phyloP scores from a whole-genome alignment of 2,888 invertebrate genomes.

The Camponotus fellah region DNA sequence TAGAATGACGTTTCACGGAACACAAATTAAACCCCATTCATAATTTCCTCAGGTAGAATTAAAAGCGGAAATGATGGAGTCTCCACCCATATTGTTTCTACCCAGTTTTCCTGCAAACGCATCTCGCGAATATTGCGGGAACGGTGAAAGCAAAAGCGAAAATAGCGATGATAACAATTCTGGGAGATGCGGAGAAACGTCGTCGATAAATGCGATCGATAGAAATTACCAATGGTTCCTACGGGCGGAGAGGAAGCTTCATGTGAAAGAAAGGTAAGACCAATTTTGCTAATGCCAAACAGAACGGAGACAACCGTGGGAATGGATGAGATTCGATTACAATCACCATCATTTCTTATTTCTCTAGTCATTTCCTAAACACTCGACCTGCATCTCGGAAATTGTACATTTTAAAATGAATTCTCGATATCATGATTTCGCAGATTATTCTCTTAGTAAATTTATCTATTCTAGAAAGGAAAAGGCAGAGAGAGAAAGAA shows the following conservation, averaged over 20 bases:
- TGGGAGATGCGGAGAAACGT: slow-evolving; percentile 64
- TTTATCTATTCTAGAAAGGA: background rate
- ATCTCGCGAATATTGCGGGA: slow-evolving; percentile 41
- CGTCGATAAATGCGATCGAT: slow-evolving; percentile 40
- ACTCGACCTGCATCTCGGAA: background rate
- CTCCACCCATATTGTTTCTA: slow-evolving; percentile 11
- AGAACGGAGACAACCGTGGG: slow-evolving; percentile 29
- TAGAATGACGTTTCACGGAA: background rate
- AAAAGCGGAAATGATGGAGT: slow-evolving; percentile 28
- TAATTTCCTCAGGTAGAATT: slow-evolving; percentile 30
- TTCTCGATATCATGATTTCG: slow-evolving; percentile 30
- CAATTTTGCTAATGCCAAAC: slow-evolving; percentile 21
- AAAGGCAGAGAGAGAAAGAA: background rate
- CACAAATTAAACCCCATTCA: slow-evolving; percentile 6
- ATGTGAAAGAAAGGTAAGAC: slow-evolving; percentile 4
- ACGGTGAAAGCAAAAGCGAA: slow-evolving; percentile 79
- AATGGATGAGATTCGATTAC: slow-evolving; percentile 30
- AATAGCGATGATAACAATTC: slow-evolving; percentile 72
- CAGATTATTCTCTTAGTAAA: background rate
- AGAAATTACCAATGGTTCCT: slow-evolving; percentile 16
- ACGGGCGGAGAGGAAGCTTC: background rate
- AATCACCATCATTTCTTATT: slow-evolving; percentile 28
- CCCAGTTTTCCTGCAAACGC: background rate
- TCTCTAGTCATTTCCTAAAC: slow-evolving; percentile 26
- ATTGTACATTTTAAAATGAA: slow-evolving; percentile 35